Evolutionary conservation across 1,140 invertebrate genomes (phyloP), one percentile per base, ranked within the genome.

Genomic region (Lasioglossum albipes): DNA sequence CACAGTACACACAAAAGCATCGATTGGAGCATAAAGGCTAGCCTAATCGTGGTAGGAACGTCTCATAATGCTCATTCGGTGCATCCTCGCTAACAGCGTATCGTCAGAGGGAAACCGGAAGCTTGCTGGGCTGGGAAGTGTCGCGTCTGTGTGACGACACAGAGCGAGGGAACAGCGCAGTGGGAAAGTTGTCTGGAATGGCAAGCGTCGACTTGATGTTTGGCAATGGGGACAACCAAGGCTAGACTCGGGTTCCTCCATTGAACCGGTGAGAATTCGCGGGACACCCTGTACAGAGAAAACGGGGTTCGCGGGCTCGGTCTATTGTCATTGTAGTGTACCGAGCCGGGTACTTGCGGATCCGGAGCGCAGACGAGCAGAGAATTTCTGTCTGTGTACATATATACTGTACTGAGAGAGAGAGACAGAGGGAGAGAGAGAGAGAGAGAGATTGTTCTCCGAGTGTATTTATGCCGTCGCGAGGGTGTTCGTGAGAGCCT

Each of bases 1-100:
- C 36, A 2, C 36, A 2, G 36, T 36, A 36, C 36, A 36, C 36
- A 36, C 36, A 36, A 36, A 36, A 36, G 36, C 36, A 36, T 36
- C 36, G 36, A 36, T 36, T 36, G 36, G 2, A 36, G 36, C 5
- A 36, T 36, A 36, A 36, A 36, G 36, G 36, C 36, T 36, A 36
- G 2, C 36, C 36, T 36, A 36, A 36, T 36, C 36, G 36, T 5
- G 36, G 36, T 5, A 36, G 36, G 36, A 36, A 36, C 36, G 36
- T 36, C 36, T 36, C 80, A 85, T 81, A 84, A 84, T 85, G 82
- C 84, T 68, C 64, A 77, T 64, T 57, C 67, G 79, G 72, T 76
- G 82, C 82, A 82, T 77, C 79, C 16, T 18, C 72, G 79, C 67
- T 18, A 36, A 36, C 36, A 36, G 36, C 3, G 36, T 36, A 5